A percentile compares a stretch with the other conserved stretches of the same genome.
Evolutionary conservation across 2,797 vertebrate species (phyloP).

Genomic region (Spinus pinus): DNA sequence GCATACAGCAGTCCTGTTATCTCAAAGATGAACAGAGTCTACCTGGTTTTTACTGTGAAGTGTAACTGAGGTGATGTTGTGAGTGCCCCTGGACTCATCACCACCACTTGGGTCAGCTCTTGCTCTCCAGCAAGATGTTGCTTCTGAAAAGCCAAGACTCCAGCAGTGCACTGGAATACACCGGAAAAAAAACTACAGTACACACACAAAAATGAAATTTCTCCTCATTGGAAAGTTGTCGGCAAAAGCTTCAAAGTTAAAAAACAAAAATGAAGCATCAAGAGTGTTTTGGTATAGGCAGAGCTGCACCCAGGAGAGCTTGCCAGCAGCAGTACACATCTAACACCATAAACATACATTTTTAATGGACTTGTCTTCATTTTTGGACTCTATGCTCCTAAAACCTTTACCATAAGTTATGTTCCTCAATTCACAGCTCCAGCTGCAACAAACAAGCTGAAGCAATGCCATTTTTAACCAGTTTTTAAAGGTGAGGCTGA

Average conservation of each 20-base stretch:
- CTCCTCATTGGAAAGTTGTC: background rate
- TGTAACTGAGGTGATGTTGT: background rate
- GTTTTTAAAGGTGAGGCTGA: background rate
- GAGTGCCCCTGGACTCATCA: background rate
- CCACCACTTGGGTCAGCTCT: background rate
- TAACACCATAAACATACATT: background rate
- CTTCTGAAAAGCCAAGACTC: background rate
- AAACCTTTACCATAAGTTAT: background rate
- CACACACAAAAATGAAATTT: background rate
- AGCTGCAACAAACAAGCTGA: background rate
- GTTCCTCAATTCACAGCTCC: background rate
- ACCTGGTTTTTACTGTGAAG: background rate
- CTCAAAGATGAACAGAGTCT: background rate
- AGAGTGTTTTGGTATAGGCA: background rate
- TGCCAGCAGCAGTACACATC: background rate
- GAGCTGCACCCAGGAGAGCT: background rate
- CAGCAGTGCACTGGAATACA: background rate
- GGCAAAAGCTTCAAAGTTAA: background rate
- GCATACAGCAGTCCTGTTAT: background rate
- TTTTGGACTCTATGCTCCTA: background rate
- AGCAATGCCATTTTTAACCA: background rate
- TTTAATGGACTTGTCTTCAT: background rate
- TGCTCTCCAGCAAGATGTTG: background rate
- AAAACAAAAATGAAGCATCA: background rate
- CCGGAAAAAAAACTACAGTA: accelerated